Percentiles rank a stretch among this genome's conserved stretches.
Conservation (phyloP, 2,113 vertebrate genomes). For the Pollimyrus isidori region DNA sequence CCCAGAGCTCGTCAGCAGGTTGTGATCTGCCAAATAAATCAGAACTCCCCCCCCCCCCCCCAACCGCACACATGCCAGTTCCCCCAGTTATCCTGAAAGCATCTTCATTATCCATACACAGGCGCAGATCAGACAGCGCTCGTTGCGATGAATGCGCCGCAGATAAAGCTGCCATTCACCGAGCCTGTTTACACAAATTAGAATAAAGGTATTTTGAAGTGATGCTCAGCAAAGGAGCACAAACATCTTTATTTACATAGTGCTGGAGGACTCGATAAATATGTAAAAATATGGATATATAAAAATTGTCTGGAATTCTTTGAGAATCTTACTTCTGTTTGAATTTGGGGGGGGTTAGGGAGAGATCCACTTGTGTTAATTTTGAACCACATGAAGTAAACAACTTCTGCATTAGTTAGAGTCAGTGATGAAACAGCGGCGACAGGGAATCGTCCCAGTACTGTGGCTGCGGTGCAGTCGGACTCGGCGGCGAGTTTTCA, state of each 20-base stretch:
- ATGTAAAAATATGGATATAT: not conserved
- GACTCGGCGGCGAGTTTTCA: not conserved
- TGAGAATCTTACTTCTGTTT: not conserved
- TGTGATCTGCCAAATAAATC: not conserved
- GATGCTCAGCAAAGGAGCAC: not conserved
- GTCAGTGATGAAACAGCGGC: not conserved
- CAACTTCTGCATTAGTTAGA: not conserved
- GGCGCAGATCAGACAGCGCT: not conserved
- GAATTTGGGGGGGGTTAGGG: not conserved
- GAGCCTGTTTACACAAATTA: not conserved
- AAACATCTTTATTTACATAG: not conserved
- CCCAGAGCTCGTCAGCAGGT: conserved; percentile 6
- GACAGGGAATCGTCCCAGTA: not conserved
- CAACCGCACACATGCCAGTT: not conserved
- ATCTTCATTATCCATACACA: not conserved
- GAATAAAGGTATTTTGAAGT: conserved; percentile 9
- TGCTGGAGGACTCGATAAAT: not conserved
- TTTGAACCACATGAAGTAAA: not conserved
- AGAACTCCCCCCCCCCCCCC: not conserved
- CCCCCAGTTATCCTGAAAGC: not conserved
- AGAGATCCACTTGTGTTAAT: not conserved
- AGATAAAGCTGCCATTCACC: not conserved
- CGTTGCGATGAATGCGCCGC: too few relatives aligned
- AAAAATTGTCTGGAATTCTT: not conserved
- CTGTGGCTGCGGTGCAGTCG: not conserved